Conservation (phyloP, 2,113 vertebrate genomes). For the Neomonachus schauinslandi region DNA sequence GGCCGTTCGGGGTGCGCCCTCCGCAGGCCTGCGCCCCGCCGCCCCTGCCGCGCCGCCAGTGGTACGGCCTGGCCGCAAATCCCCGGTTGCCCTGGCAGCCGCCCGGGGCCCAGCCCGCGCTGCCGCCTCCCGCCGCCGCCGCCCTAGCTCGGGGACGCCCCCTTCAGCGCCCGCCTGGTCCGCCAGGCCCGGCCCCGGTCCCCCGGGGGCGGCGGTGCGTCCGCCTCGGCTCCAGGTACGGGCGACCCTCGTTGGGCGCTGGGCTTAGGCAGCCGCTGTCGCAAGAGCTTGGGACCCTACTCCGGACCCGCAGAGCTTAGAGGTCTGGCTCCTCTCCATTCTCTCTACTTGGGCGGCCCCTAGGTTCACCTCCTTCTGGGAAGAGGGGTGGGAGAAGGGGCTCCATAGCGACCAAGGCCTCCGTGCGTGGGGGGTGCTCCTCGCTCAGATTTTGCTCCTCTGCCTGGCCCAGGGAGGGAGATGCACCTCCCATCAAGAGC, state of each 20-base stretch:
- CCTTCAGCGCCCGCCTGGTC: conserved; percentile 53
- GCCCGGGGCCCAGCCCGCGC: conserved; percentile 86
- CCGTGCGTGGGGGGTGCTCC: background rate
- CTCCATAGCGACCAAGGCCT: background rate
- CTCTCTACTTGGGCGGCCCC: background rate
- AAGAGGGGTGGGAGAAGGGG: background rate
- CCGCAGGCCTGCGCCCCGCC: background rate
- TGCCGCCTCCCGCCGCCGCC: conserved; percentile 24
- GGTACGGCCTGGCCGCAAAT: conserved; percentile 92
- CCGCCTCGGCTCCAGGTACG: conserved; percentile 75
- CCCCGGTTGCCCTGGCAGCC: conserved; percentile 93
- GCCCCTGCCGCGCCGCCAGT: conserved; percentile 80
- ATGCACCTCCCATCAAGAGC: background rate
- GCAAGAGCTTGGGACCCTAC: background rate
- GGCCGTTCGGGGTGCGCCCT: background rate
- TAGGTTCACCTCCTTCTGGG: background rate
- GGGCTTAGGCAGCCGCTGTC: background rate
- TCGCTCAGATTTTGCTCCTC: background rate
- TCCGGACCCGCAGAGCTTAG: background rate
- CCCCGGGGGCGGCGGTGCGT: conserved; percentile 42
- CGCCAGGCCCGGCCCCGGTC: conserved; percentile 19
- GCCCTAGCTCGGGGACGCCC: conserved; percentile 65
- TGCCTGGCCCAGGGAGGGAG: background rate
- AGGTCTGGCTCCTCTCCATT: background rate
- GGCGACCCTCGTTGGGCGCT: background rate